Conservation (phyloP, 1,140 invertebrate genomes). For the Magallana ariakensis region DNA sequence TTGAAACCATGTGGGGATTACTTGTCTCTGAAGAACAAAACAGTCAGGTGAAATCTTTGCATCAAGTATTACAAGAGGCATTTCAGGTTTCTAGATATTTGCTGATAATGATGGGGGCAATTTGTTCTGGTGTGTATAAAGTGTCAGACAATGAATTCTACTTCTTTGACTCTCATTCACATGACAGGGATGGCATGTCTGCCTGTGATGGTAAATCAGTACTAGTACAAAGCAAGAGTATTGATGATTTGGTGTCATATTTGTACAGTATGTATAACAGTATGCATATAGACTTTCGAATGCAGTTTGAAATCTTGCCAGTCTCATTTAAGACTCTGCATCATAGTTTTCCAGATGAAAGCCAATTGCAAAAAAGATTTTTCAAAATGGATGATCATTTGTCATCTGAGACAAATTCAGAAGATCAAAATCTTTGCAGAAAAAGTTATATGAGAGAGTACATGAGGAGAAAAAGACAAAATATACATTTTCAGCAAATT, state of each 20-base stretch:
- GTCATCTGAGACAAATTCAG: background rate
- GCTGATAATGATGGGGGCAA: conserved; percentile 42
- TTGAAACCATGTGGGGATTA: background rate
- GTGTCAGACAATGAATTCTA: background rate
- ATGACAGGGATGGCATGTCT: conserved; percentile 18
- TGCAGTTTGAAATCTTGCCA: conserved; percentile 40
- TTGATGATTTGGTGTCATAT: background rate
- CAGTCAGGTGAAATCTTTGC: background rate
- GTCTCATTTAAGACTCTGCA: background rate
- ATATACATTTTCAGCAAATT: too few species aligned
- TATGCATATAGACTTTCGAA: background rate
- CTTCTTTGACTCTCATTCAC: conserved; percentile 49
- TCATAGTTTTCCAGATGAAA: background rate
- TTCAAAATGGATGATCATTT: background rate
- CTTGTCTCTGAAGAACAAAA: background rate
- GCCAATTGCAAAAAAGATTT: background rate
- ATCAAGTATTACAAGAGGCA: background rate
- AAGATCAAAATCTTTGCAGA: background rate
- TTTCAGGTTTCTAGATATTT: background rate
- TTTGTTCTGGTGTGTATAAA: conserved; percentile 26
- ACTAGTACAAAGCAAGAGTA: background rate
- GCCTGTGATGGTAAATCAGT: background rate
- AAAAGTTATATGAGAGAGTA: background rate
- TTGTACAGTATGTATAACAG: conserved; percentile 21
- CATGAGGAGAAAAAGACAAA: background rate